Base-by-base conservation (phyloP, 2,113 vertebrate species). In the Passer domesticus region DNA sequence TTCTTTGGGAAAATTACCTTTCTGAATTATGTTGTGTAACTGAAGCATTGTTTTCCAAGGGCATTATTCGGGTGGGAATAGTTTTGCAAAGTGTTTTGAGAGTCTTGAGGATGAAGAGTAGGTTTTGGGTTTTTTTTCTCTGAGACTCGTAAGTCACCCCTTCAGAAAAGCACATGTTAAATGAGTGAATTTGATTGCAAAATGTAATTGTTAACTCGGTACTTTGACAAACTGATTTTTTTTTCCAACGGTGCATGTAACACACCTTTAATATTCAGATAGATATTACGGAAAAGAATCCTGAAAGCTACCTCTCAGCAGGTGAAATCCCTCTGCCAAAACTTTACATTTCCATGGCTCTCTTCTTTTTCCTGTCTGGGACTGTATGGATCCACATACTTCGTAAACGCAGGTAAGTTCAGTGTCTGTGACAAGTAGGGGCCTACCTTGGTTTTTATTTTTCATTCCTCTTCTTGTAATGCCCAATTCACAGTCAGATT, bases 301-400 rank as follows among this genome's bases (percentile, higher is more conserved):
- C 98, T 13, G 97, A 98, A 80, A 99, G 98, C 94, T 99, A 97
- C 97, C 98, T 99, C 76, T 99, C 98, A 4, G 99, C 98, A 1
- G 98, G 98, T 39, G 98, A 99, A 91, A 99, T 98, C 83, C 99
- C 99, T 18, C 97, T 99, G 39, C 98, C 98, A 28, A 99, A 98
- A 33, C 96, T 99, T 12, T 99, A 99, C 95, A 97, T 99, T 84
- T 98, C 97, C 50, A 98, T 99, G 98, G 98, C 98, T 3, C 3
- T 98, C 41, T 98, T 99, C 97, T 99, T 99, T 94, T 98, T 98
- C 82, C 80, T 99, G 7, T 97, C 98, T 25, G 98, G 98, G 19
- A 96, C 97, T 9, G 67, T 98, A 8, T 99, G 99, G 98, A 96
- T 99, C 83, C 98, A 98, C 60, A 97, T 98, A 43, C 98, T 99